phyloP scores from a whole-genome alignment of 2,113 vertebrate genomes.

The Mustela nigripes region DNA sequence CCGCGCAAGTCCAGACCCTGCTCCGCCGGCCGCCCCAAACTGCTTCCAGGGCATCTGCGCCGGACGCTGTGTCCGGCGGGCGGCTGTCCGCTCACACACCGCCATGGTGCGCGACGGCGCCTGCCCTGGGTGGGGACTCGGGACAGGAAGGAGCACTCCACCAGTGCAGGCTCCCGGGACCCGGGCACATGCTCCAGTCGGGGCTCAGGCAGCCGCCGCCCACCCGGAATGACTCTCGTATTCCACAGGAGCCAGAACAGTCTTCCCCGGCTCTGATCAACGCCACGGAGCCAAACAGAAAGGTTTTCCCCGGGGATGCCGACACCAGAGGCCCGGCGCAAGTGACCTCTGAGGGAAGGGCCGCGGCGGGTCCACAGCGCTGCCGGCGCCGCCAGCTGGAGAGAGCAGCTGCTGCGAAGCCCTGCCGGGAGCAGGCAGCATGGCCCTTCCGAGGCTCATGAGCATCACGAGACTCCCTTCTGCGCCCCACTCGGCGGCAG shows the following conservation, averaged over 20 bases:
- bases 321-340: neutral
- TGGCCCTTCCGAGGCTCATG: fast-evolving
- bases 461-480: neutral
- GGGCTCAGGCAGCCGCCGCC: neutral
- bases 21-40: neutral
- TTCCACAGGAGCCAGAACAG: neutral
- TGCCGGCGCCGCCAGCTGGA: too few species aligned
- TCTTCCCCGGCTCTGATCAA: too few species aligned
- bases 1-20: neutral
- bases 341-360: fast-evolving
- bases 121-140: neutral
- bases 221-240: neutral
- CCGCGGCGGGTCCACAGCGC: fast-evolving
- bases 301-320: neutral
- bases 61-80: too few species aligned
- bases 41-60: neutral
- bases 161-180: neutral
- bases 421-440: neutral
- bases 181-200: fast-evolving
- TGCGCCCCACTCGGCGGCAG: too few species aligned
- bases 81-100: too few species aligned
- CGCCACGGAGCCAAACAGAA: neutral
- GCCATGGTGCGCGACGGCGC: too few species aligned
- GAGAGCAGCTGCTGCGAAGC: neutral
- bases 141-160: neutral